Base-by-base conservation (phyloP, 2,888 invertebrate species). In the Hesperia comma region DNA sequence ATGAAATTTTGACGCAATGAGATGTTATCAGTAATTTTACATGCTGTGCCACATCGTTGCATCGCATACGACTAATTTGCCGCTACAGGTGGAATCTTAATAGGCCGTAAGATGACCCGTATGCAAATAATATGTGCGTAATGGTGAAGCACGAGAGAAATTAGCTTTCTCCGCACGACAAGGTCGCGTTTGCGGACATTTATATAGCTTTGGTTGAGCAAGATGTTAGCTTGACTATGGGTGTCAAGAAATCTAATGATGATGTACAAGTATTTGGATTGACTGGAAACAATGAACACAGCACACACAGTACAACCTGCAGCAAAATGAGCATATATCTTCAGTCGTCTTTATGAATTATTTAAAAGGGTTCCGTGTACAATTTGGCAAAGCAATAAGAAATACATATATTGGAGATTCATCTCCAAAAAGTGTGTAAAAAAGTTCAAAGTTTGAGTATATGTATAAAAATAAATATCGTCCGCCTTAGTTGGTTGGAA, bases 111-210 rank as follows among this genome's bases (percentile, higher is more conserved):
- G 58, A 32, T 64, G 64, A 58, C 64, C 64, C 43, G 58, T 64
- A 64, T 64, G 64, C 33, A 64, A 64, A 64, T 64, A 64, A 64
- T 64, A 64, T 26, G 60, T 58, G 56, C 54, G 58, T 66, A 60
- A 66, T 53, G n/a, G 53, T n/a, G n/a, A 26, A 43, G 66, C 60
- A 43, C 53, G 60, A 60, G 53, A 60, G 63, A 66, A 66, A 66
- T 66, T 66, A 46, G 54, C 66, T 66, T 66, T 66, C 66, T 43
- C 66, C 54, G 66, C 51, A 26, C 19, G 51, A 40, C 19, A 54
- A 58, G 58, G 58, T 53, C 61, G 12, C 37, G 40, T 49, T 64
- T 14, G 41, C 41, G 43, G 55, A 43, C 49, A 51, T 40, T n/a
- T n/a, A n/a, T 33, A 43, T 37, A 19, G 14, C 15, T 41, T 49